Percentiles rank a stretch among this genome's conserved stretches.
Conservation (phyloP, 2,888 invertebrate genomes). For the Chymomyza fuscimana region DNA sequence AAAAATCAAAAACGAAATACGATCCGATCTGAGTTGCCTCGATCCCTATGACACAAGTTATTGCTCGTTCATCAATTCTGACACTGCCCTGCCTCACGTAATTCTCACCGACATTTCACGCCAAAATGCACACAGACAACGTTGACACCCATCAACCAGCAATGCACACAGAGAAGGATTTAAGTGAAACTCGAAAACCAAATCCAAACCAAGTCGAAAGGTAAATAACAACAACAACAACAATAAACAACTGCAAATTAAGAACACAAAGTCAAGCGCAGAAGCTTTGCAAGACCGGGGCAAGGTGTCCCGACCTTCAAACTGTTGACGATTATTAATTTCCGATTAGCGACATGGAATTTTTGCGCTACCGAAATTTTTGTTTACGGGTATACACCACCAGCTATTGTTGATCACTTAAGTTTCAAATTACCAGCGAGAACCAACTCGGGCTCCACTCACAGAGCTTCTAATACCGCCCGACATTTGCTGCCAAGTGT, state of each 20-base stretch:
- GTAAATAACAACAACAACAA: not conserved
- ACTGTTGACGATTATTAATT: conserved; percentile 60
- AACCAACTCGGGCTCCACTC: conserved; percentile 6
- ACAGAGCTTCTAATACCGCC: conserved; percentile 53
- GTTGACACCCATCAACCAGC: conserved; percentile 64
- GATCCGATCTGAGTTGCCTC: not conserved
- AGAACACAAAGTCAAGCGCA: conserved; percentile 42
- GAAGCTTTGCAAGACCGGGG: conserved; percentile 32
- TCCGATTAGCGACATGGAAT: conserved; percentile 70
- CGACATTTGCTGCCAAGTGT: conserved; percentile 72
- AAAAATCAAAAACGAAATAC: conserved; percentile 33
- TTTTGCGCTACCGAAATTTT: conserved; percentile 65
- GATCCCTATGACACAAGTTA: conserved; percentile 57
- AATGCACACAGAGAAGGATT: conserved; percentile 32
- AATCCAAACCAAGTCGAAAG: conserved; percentile 3
- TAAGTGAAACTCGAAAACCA: conserved; percentile 5
- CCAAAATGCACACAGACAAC: conserved; percentile 65
- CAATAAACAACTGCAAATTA: conserved; percentile 23
- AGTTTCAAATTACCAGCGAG: conserved; percentile 46
- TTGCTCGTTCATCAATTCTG: conserved; percentile 68
- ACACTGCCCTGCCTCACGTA: conserved; percentile 71
- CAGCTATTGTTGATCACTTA: conserved; percentile 21
- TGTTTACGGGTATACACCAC: conserved; percentile 10
- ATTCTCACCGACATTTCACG: conserved; percentile 68
- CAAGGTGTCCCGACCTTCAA: conserved; percentile 23